phyloP scores from a whole-genome alignment of 2,888 invertebrate species.

The Amblyjoppa fuscipennis region DNA sequence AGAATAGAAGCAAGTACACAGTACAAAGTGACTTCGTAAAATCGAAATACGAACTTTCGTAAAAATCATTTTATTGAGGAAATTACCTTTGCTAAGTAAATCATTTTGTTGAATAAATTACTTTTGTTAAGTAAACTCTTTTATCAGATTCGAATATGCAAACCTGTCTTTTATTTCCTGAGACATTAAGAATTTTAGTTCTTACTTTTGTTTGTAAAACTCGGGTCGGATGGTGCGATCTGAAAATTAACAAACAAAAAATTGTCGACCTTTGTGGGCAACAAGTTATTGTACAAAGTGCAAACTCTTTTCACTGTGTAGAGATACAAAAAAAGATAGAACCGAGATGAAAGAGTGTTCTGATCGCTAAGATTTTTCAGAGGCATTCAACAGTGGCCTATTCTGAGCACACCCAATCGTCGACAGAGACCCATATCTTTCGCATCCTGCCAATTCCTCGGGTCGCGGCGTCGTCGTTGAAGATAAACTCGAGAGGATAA shows the following conservation, averaged over 20 bases:
- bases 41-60: too few relatives aligned
- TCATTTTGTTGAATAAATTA: too few relatives aligned
- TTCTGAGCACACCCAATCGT: constrained; percentile 76
- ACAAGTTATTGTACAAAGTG: neutral
- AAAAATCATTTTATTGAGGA: too few relatives aligned
- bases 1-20: too few relatives aligned
- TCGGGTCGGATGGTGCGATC: too few relatives aligned
- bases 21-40: too few relatives aligned
- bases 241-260: neutral
- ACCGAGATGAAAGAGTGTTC: constrained; percentile 78
- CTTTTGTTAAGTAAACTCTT: too few relatives aligned
- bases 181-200: too few relatives aligned
- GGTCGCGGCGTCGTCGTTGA: constrained; percentile 27
- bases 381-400: constrained; percentile 83
- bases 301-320: neutral
- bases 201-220: too few relatives aligned
- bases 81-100: too few relatives aligned
- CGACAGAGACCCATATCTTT: constrained; percentile 36
- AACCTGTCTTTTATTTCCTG: too few relatives aligned
- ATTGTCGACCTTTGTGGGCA: neutral
- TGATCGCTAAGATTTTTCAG: constrained; percentile 75
- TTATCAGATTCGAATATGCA: too few relatives aligned
- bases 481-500: constrained; percentile 30
- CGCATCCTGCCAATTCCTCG: constrained; percentile 39
- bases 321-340: neutral